A percentile compares a stretch with the other conserved stretches of the same genome.
Evolutionary conservation across 2,888 invertebrate species (phyloP).

Genomic region (Nephrotoma guestfalica): DNA sequence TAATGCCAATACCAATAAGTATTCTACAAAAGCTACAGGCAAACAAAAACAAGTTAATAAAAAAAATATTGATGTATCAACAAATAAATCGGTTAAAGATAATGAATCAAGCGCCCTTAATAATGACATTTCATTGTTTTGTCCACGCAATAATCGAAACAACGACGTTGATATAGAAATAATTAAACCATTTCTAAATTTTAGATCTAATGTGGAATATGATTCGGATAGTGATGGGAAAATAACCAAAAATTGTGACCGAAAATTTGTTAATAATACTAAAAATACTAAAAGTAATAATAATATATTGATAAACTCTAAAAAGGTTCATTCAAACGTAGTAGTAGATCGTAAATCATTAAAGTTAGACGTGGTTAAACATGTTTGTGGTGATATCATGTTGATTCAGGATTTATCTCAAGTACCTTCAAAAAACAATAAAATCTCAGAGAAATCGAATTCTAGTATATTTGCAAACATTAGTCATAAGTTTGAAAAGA

Average conservation of each 20-base stretch:
- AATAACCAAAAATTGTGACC: constrained; percentile 11
- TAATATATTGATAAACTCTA: neutral
- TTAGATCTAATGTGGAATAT: constrained; percentile 27
- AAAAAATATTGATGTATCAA: neutral
- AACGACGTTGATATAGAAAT: neutral
- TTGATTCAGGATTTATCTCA: neutral
- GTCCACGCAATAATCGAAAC: neutral
- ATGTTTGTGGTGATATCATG: constrained; percentile 1
- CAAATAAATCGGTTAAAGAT: too few species aligned
- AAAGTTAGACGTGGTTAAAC: neutral
- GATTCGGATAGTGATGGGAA: constrained; percentile 35
- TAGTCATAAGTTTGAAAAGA: too few species aligned
- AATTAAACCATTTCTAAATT: neutral
- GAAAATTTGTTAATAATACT: neutral
- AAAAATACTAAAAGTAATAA: neutral
- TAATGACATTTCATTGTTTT: neutral
- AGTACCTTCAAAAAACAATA: neutral
- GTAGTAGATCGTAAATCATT: neutral
- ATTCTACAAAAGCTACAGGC: neutral
- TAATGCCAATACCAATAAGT: neutral
- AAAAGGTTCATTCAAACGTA: neutral
- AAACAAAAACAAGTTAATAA: neutral
- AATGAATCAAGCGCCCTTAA: neutral
- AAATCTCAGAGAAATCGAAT: too few species aligned
- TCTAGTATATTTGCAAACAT: too few species aligned